Conservation (phyloP, 2,797 vertebrate genomes). For the Thripadectes ignobilis region DNA sequence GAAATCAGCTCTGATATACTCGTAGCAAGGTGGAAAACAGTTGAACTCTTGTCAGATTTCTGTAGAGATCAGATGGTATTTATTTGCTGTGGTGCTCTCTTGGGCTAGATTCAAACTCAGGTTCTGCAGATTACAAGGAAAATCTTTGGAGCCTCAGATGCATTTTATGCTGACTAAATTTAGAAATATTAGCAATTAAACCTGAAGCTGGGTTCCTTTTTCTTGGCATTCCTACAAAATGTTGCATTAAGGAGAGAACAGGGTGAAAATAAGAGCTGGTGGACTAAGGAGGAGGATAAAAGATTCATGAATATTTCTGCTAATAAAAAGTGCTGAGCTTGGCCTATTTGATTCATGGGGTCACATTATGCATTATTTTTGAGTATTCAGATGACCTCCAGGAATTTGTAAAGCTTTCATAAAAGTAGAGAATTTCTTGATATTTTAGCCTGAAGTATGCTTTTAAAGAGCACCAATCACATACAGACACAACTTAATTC, state of each 20-base stretch:
- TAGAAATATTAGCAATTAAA: slow-evolving; percentile 75
- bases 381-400: slow-evolving; percentile 62
- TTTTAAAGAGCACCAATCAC: slow-evolving; percentile 17
- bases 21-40: slow-evolving; percentile 66
- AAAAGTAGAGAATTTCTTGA: slow-evolving; percentile 17
- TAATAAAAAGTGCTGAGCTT: slow-evolving; percentile 70
- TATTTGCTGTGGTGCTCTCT: slow-evolving; percentile 68
- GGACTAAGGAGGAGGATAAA: slow-evolving; percentile 63
- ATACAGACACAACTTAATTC: neutral
- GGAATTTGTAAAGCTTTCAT: slow-evolving; percentile 66
- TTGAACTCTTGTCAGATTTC: slow-evolving; percentile 68
- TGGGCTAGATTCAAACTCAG: slow-evolving; percentile 62
- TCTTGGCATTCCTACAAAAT: slow-evolving; percentile 74
- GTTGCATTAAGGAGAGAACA: slow-evolving; percentile 67
- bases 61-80: slow-evolving; percentile 74
- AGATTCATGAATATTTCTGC: slow-evolving; percentile 71
- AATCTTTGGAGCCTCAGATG: slow-evolving; percentile 48
- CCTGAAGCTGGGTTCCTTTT: slow-evolving; percentile 45
- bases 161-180: slow-evolving; percentile 73
- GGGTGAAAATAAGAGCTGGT: slow-evolving; percentile 63
- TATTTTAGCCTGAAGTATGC: slow-evolving; percentile 25
- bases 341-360: slow-evolving; percentile 65
- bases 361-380: slow-evolving; percentile 62
- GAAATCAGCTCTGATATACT: slow-evolving; percentile 61
- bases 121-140: slow-evolving; percentile 66